Percentiles rank a stretch among this genome's conserved stretches.
Conservation (phyloP, 1,140 invertebrate species). For the Scylla paramamosain region DNA sequence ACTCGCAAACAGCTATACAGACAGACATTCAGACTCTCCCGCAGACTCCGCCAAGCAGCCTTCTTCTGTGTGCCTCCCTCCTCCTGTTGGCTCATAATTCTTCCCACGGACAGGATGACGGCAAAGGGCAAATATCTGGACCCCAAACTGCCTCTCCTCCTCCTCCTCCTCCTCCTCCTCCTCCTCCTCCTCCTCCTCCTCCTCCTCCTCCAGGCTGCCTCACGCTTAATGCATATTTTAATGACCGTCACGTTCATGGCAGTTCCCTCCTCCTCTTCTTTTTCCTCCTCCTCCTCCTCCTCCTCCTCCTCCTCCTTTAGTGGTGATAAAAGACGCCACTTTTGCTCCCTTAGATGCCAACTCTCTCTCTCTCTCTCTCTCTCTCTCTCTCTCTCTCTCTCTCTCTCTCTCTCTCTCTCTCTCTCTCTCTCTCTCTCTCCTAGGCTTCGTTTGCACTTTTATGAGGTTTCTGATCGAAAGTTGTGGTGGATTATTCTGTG, state of each 20-base stretch:
- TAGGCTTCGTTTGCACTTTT: not conserved
- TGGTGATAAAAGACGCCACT: not conserved
- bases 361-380: not conserved
- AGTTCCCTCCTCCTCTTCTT: constrained; percentile 24
- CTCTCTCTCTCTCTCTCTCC: constrained; percentile 2
- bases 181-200: not conserved
- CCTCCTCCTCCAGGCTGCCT: not conserved
- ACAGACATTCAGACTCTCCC: too few relatives aligned
- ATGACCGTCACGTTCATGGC: not conserved
- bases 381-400: constrained; percentile 20
- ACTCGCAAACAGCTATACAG: too few relatives aligned
- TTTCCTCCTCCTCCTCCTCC: not conserved
- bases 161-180: not conserved
- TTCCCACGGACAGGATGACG: too few relatives aligned
- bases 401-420: constrained; percentile 20
- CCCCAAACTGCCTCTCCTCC: not conserved
- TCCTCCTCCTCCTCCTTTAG: constrained; percentile 29
- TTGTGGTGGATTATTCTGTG: not conserved
- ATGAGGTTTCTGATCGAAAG: not conserved
- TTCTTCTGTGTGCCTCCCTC: too few relatives aligned
- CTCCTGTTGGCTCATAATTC: too few relatives aligned
- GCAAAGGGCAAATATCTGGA: too few relatives aligned
- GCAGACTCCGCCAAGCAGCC: not conserved
- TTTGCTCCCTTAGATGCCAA: not conserved
- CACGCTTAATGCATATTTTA: not conserved